phyloP scores from a whole-genome alignment of 2,797 vertebrate genomes.

The Meda fulgida region DNA sequence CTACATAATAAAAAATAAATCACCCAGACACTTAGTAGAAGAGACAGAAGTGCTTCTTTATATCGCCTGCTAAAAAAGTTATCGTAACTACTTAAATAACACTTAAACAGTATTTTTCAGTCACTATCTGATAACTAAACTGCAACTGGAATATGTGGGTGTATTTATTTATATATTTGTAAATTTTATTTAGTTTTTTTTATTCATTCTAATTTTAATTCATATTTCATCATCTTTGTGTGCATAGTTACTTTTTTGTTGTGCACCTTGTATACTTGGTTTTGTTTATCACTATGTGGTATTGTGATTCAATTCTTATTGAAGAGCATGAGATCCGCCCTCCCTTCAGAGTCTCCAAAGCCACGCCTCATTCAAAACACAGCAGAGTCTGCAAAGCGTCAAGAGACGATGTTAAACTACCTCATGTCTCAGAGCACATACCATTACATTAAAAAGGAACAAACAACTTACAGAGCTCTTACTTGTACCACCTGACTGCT shows the following conservation, averaged over 20 bases:
- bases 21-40: conserved; percentile 16
- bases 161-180: background rate
- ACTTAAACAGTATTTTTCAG: background rate
- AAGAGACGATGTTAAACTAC: too few species aligned
- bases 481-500: too few species aligned
- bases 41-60: conserved; percentile 7
- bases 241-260: background rate
- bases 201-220: background rate
- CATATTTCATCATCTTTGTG: background rate
- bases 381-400: too few species aligned
- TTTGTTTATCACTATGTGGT: background rate
- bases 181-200: background rate
- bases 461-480: too few species aligned
- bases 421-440: too few species aligned
- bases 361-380: too few species aligned
- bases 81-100: background rate
- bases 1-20: conserved; percentile 30
- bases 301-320: background rate
- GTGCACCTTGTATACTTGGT: background rate
- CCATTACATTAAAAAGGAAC: too few species aligned
- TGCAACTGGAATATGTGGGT: background rate
- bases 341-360: too few species aligned
- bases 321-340: too few species aligned
- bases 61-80: conserved; percentile 6
- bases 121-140: background rate